Evolutionary conservation across 37 sponge, comb jelly and placozoan species (phyloP), one percentile per base, ranked within the genome.

Genomic region (Hexactinellida sp.): DNA sequence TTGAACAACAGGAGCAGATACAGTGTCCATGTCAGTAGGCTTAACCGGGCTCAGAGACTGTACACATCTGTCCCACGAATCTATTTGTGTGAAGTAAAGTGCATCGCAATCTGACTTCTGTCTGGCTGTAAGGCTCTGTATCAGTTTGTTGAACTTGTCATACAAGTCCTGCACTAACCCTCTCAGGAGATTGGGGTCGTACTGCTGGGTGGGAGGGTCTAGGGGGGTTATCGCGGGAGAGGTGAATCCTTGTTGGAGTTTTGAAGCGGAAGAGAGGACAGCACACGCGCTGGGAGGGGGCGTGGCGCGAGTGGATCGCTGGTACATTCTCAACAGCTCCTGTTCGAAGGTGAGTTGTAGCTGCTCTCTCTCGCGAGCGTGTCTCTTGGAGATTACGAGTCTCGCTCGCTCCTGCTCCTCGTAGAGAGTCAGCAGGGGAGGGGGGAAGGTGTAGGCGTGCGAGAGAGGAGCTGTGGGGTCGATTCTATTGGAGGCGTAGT

Each of bases 221-320:
- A 25, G 34, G 28, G 76, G 76, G 3, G 76, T 32, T 9, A 47
- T 16, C 34, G 34, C 3, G 34, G 76, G 76, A 23, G 76, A n/a
- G 28, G 3, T 10, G 21, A n/a, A 21, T 1, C 28, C 28, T 63
- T 63, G 76, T 1, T 63, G 76, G 3, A n/a, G 76, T 63, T 23
- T 63, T 10, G 28, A 10, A 25, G 76, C 76, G 3, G 76, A 63
- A n/a, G 76, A 63, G 76, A 63, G 76, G 76, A 63, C 76, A 63
- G 76, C 30, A 63, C 76, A 63, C 28, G 76, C 76, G 34, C 76
- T 63, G 76, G 76, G 76, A 32, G 76, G 76, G 5, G 76, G 76
- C 32, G 76, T 63, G 34, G 76, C 76, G 13, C 76, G 76, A n/a
- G 76, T 23, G 3, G 76, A 63, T 63, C 76, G 21, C 76, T 63